Evolutionary conservation across 64 coral and sea anemone species (phyloP).

Genomic region (Catalaphyllia jardinei): DNA sequence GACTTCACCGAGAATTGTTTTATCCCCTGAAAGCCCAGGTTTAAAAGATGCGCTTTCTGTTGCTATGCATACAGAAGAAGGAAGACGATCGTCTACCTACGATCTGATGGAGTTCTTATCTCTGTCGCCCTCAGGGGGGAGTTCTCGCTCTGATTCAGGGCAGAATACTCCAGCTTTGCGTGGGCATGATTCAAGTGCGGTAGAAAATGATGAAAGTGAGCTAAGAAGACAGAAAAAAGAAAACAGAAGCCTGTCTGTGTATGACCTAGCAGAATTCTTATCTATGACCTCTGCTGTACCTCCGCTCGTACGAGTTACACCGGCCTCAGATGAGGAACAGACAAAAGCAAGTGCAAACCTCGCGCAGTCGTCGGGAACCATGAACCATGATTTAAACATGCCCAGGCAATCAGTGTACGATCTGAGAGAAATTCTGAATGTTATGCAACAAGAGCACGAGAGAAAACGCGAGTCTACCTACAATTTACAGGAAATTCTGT

Average conservation of each 20-base stretch:
- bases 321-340: not conserved
- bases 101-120: slow-evolving; percentile 59
- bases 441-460: slow-evolving; percentile 35
- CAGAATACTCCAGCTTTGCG: slow-evolving; percentile 3
- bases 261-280: slow-evolving; percentile 79
- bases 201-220: not conserved
- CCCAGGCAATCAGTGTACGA: slow-evolving; percentile 45
- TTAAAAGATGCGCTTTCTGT: not conserved
- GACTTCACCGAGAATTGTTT: not conserved
- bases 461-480: slow-evolving; percentile 52
- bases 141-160: slow-evolving; percentile 12
- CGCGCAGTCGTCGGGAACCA: not conserved
- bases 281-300: slow-evolving; percentile 31
- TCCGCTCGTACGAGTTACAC: slow-evolving; percentile 10
- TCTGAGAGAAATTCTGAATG: slow-evolving; percentile 47
- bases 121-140: slow-evolving; percentile 8
- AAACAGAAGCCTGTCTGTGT: slow-evolving; percentile 61
- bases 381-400: not conserved
- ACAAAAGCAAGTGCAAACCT: not conserved
- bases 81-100: not conserved
- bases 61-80: not conserved
- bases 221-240: not conserved
- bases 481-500: slow-evolving; percentile 65
- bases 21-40: not conserved
- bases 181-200: not conserved